These are phyloP conservation scores for Anas capensis DNA, from an alignment of 2,797 vertebrate species.

Conservation along the genomic window DNA sequence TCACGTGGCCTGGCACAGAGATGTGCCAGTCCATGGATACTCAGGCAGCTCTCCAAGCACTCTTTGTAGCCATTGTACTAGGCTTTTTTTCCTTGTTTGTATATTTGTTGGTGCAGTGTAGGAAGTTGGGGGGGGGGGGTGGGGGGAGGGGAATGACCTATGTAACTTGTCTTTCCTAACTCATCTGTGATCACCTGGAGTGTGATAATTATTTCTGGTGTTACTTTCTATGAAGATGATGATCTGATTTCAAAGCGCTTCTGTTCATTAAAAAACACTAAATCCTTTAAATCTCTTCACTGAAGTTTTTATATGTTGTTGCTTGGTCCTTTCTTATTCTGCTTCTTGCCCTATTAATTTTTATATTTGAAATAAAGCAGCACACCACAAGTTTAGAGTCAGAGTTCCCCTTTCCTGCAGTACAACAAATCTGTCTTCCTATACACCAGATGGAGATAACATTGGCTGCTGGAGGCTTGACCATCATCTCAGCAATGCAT, in stretches of 20 bases:
- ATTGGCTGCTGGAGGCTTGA: background rate
- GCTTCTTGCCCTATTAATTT: background rate
- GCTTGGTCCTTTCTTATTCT: background rate
- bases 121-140: background rate
- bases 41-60: background rate
- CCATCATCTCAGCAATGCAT: background rate
- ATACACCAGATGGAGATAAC: background rate
- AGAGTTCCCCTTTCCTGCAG: background rate
- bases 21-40: accelerated
- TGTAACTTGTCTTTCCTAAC: background rate
- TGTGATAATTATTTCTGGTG: background rate
- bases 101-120: background rate
- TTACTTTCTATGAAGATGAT: background rate
- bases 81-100: background rate
- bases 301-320: background rate
- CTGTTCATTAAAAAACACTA: background rate
- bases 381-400: background rate
- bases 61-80: background rate
- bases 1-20: background rate
- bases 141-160: background rate
- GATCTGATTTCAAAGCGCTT: background rate
- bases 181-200: background rate
- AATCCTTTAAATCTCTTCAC: background rate
- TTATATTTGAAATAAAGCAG: background rate
- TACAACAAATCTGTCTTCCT: background rate